Base-by-base conservation (phyloP, 2,113 vertebrate species). In the Sprattus sprattus region DNA sequence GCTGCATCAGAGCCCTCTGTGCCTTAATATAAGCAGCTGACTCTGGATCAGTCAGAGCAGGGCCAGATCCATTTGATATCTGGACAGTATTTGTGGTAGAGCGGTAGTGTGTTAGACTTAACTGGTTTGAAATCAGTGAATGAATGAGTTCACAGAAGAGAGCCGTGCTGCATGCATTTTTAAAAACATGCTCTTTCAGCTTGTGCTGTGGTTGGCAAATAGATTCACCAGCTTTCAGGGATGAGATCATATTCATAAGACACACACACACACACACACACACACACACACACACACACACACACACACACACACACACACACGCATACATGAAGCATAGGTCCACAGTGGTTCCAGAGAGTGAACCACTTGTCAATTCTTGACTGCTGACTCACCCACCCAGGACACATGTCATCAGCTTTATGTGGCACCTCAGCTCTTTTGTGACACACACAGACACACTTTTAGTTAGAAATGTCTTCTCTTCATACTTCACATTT, bases 261-360 rank as follows among this genome's bases (percentile, higher is more conserved):
- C 32, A n/a, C 39, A 25, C 64, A 32, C 64, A 28, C 64, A 71
- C 64, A 71, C 25, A 71, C 64, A 71, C 22, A 71, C 1, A 28
- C 22, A 25, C 60, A 67, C 22, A 6, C 22, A 67, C 60, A 71
- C 83, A 46, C 85, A 83, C 28, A 82, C 39, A 75, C 81, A 81
- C 22, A 57, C 81, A 13, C 25, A 54, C 71, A 82, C n/a, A 15
- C 50, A 75, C 50, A 45, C 78, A 44, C 49, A 4, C 71, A 50
- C 80, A 81, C 39, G 50, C 0, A 44, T 13, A 83, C n/a, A 71
- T 32, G 64, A 71, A 71, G 25, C 25, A 71, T 0, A 10, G 25
- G 28, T 25, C 8, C 25, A 28, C 11, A 71, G 28, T 71, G 64
- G 25, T 32, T 32, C 25, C 25, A 13, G 25, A 9, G 64, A 11